phyloP scores from a whole-genome alignment of 2,797 vertebrate genomes.

The Pteropus rufus region DNA sequence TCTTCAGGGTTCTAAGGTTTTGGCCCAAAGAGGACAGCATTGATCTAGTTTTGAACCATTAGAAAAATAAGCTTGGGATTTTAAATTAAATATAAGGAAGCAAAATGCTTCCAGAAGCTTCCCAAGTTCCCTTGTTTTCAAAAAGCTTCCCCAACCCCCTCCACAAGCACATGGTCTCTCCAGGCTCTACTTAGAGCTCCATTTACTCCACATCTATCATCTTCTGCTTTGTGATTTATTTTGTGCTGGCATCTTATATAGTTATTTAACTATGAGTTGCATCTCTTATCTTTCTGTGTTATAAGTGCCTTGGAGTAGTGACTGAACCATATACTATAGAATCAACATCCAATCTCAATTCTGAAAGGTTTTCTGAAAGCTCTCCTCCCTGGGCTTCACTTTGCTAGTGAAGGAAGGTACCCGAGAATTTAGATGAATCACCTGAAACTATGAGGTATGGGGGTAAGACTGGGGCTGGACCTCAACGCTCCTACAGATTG shows the following conservation, averaged over 20 bases:
- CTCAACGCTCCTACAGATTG: neutral
- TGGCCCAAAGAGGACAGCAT: neutral
- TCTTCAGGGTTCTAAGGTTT: neutral
- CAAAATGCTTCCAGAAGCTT: neutral
- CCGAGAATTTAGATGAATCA: neutral
- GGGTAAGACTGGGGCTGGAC: accelerated
- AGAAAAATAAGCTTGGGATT: neutral
- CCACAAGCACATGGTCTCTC: neutral
- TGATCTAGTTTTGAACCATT: neutral
- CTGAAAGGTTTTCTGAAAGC: neutral
- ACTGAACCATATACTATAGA: neutral
- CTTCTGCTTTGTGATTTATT: neutral
- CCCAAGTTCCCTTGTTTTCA: neutral
- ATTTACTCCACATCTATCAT: neutral
- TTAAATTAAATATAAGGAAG: neutral
- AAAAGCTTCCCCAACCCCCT: neutral
- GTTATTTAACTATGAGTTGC: neutral
- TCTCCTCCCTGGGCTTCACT: neutral
- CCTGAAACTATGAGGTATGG: accelerated
- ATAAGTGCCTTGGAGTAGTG: neutral
- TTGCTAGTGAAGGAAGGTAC: neutral
- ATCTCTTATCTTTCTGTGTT: neutral
- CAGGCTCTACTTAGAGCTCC: neutral
- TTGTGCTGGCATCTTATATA: neutral
- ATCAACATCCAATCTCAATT: neutral